phyloP scores from a whole-genome alignment of 2,797 vertebrate genomes.

The Mus minutoides region DNA sequence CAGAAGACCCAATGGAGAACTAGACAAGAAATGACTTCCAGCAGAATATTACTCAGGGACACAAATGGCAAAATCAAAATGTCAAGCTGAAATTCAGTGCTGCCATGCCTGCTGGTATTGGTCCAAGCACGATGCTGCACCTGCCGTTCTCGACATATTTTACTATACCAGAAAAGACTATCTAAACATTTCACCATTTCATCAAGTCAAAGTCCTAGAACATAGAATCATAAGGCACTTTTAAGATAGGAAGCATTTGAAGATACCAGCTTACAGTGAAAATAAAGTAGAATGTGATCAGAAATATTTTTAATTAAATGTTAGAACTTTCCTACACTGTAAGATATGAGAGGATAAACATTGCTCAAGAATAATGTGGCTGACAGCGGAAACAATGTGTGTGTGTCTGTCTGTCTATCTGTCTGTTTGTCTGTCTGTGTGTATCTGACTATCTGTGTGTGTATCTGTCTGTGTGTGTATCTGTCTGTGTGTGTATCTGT shows the following conservation, averaged over 20 bases:
- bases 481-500: too few species aligned
- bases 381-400: background rate
- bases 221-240: conserved; percentile 6
- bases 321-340: background rate
- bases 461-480: too few species aligned
- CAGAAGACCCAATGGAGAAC: background rate
- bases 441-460: too few species aligned
- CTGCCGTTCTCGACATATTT: background rate
- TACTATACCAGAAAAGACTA: background rate
- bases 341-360: background rate
- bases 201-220: conserved; percentile 11
- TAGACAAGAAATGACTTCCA: conserved; percentile 9
- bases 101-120: background rate
- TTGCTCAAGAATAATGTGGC: conserved; percentile 21
- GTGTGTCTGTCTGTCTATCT: too few species aligned
- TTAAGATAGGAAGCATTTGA: conserved; percentile 22
- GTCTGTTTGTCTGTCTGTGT: too few species aligned
- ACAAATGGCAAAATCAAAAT: conserved; percentile 38
- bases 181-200: background rate
- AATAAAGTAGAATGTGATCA: conserved; percentile 21
- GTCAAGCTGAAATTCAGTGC: conserved; percentile 17
- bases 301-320: conserved; percentile 40
- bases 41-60: background rate
- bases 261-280: background rate
- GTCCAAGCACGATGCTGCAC: background rate